Evolutionary conservation across 2,797 vertebrate genomes (phyloP), one percentile per base, ranked within the genome.

Genomic region (Ciconia nigra): DNA sequence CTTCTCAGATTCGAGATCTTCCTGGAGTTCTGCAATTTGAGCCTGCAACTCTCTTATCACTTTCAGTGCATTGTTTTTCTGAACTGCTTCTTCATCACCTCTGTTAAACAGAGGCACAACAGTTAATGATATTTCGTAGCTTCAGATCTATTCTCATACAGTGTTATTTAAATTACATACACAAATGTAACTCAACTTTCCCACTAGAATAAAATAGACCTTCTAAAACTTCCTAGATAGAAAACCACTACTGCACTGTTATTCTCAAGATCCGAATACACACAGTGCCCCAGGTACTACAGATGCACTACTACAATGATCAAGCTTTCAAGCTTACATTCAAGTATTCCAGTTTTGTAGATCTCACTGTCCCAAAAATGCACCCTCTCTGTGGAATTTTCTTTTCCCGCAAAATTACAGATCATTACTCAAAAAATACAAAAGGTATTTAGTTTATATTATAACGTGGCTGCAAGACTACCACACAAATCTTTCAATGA

Each of bases 1-100:
- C 96, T 99, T 99, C 98, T 99, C 99, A 0, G 99, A 99, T 76
- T 99, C 99, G 78, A 99, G 98, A 83, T 99, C 99, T 96, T 99
- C 99, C 90, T 99, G 99, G 9, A 99, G 98, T 84, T 99, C 99
- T 1, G 99, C 98, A 12, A 99, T 99, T 86, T 99, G 99, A 19
- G 99, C 99, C 97, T 99, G 99, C 87, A 99, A 97, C 98, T 99
- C 99, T 33, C 99, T 98, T 39, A 99, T 98, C 86, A 99, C 98
- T 77, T 99, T 99, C 66, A 99, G 98, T 1, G 99, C 99, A 0
- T 99, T 99, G 97, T 99, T 99, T 98, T 99, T 99, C 95, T 99
- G 99, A 20, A 98, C 96, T 0, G 98, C 97, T 91, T 99, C 99
- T 12, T 99, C 99, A 8, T 99, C 99, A 4, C 99, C 98, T 94